Evolutionary conservation across 1,140 invertebrate species (phyloP).

Genomic region (Glomeris maerens): DNA sequence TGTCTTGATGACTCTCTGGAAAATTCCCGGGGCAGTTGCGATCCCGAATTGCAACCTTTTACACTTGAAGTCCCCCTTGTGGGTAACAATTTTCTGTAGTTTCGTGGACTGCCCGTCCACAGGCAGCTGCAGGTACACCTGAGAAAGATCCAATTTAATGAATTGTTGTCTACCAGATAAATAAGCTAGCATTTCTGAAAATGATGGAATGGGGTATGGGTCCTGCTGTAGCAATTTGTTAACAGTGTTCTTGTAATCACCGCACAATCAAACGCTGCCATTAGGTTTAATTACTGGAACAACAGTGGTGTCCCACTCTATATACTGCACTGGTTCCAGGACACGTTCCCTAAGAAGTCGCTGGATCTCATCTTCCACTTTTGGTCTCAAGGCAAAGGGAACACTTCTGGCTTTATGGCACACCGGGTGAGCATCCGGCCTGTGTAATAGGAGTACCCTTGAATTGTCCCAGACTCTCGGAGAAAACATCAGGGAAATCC

Average conservation of each 20-base stretch:
- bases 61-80: too few species aligned
- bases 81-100: constrained; percentile 21
- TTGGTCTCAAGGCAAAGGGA: neutral
- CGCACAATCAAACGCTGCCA: neutral
- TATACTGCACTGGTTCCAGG: constrained; percentile 16
- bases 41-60: too few species aligned
- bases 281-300: neutral
- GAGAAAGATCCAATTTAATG: constrained; percentile 19
- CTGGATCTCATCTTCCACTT: neutral
- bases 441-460: neutral
- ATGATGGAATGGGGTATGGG: constrained; percentile 17
- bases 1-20: too few species aligned
- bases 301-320: neutral
- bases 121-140: constrained; percentile 18
- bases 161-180: constrained; percentile 17
- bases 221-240: constrained; percentile 18
- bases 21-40: too few species aligned
- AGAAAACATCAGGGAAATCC: neutral
- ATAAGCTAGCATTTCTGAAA: constrained; percentile 18
- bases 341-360: constrained; percentile 10
- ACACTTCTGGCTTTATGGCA: neutral
- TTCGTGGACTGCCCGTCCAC: constrained; percentile 12
- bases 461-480: neutral
- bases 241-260: too few species aligned
- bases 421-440: neutral